phyloP scores from a whole-genome alignment of 2,797 vertebrate species.

The Vipera ursinii region DNA sequence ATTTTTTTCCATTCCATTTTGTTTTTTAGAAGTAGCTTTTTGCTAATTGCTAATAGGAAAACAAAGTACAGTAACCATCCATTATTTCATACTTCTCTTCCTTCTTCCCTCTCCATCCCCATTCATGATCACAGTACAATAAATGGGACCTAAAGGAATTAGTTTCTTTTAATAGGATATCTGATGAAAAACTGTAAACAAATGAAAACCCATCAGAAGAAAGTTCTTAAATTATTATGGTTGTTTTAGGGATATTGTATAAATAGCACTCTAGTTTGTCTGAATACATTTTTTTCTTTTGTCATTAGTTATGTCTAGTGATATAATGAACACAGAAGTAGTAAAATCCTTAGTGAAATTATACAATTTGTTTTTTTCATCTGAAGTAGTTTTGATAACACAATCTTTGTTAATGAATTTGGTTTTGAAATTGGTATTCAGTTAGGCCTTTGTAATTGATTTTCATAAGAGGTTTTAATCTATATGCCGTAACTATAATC shows the following conservation, averaged over 20 bases:
- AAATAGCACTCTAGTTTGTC: not conserved
- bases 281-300: not conserved
- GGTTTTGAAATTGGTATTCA: not conserved
- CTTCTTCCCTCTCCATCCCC: not conserved
- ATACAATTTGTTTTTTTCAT: not conserved
- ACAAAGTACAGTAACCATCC: not conserved
- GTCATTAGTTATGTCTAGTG: not conserved
- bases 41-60: constrained; percentile 14
- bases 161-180: not conserved
- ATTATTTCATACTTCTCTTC: not conserved
- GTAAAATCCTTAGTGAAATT: not conserved
- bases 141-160: not conserved
- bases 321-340: not conserved
- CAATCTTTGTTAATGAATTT: not conserved
- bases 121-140: not conserved
- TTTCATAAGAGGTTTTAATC: not conserved
- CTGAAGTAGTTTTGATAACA: not conserved
- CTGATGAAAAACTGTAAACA: not conserved
- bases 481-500: not conserved
- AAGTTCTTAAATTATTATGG: not conserved
- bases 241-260: not conserved
- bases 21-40: constrained; percentile 5
- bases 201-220: not conserved
- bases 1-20: constrained; percentile 4
- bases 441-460: not conserved